phyloP scores from a whole-genome alignment of 2,113 vertebrate species.

The Prietella phreatophila region DNA sequence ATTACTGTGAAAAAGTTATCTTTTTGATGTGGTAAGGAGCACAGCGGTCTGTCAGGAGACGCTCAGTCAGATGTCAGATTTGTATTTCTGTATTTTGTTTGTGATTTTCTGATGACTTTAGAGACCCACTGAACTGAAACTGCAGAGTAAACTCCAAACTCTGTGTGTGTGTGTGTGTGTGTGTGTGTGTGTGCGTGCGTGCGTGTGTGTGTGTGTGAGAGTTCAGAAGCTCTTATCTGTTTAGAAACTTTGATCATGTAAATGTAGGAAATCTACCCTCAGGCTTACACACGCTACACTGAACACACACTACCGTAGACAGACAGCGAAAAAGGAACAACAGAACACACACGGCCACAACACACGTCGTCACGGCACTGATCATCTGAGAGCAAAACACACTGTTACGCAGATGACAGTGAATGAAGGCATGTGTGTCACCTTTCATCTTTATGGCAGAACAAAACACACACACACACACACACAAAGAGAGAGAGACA shows the following conservation, averaged over 20 bases:
- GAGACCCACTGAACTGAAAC: conserved; percentile 4
- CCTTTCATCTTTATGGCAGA: neutral
- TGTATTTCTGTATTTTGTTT: conserved; percentile 4
- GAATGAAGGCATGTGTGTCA: neutral
- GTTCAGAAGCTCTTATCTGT: conserved; percentile 72
- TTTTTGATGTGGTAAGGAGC: neutral
- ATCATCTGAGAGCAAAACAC: neutral
- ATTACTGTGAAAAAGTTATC: conserved; percentile 6
- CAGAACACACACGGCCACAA: neutral
- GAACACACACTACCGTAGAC: neutral
- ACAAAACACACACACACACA: neutral
- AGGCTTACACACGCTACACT: conserved; percentile 64
- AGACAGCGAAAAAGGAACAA: neutral
- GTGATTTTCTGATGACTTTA: neutral
- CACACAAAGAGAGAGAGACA: neutral
- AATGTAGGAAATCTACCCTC: conserved; percentile 76
- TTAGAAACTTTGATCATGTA: conserved; percentile 79
- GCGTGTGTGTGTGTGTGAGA: neutral
- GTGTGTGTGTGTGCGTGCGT: neutral
- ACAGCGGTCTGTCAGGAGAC: neutral
- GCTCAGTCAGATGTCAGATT: neutral
- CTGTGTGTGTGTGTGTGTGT: neutral
- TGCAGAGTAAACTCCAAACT: neutral
- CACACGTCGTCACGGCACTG: neutral
- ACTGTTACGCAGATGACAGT: neutral